Evolutionary conservation across 2,113 vertebrate genomes (phyloP), one percentile per base, ranked within the genome.

Genomic region (Martes martes): DNA sequence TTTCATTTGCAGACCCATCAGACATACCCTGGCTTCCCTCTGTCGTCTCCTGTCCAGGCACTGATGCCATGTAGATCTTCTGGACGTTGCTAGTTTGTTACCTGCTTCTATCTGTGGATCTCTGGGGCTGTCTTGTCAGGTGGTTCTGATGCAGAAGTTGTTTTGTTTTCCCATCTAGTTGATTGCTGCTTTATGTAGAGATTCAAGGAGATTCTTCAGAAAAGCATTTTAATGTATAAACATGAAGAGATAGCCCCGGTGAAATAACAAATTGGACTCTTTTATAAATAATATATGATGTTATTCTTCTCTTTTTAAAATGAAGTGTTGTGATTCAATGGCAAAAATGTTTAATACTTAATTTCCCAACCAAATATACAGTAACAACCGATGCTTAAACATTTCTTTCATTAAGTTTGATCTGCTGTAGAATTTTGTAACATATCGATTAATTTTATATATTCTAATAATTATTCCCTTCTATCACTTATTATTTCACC

Each of bases 231-330:
- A 80, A 18, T 87, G 21, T 79, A 39, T 82, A 96, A 91, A 82
- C 39, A 50, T 55, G 61, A 96, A 84, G 33, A 78, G n/a, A 26
- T 42, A 82, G 28, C 3, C 16, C 24, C 45, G 69, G 23, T n/a
- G 65, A 84, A 91, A 92, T 84, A 71, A 74, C 23, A 71, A 79
- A 71, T 61, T 79, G 50, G 8, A 81, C 73, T 93, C 11, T 76
- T 90, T 67, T 52, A 50, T 90, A 39, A 94, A 79, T 28, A 52
- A 47, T 96, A 73, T 10, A 45, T 74, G 63, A 23, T 65, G 23
- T 78, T 74, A 47, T 69, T 91, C 28, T 95, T 90, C 42, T 69
- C 14, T 59, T 83, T 67, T 61, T 87, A 74, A 95, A 89, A 95
- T 81, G 36, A 94, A 87, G 26, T 80, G 33, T 39, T 85, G 50